These are phyloP conservation scores for Pygocentrus nattereri DNA, from an alignment of 2,797 vertebrate genomes.

Conservation along the genomic window DNA sequence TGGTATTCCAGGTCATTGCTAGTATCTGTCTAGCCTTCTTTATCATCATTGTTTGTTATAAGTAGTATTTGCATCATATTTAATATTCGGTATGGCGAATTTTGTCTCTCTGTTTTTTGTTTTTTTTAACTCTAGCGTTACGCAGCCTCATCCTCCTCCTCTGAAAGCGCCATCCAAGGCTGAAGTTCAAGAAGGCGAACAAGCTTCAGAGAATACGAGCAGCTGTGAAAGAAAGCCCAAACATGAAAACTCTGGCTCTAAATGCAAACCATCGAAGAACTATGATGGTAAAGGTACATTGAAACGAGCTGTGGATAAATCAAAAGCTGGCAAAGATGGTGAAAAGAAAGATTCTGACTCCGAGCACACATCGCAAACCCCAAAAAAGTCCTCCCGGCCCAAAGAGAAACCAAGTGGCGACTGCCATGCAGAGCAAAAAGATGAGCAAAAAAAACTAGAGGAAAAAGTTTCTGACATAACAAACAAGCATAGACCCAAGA, in stretches of 20 bases:
- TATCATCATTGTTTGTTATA: too few species aligned
- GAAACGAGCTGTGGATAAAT: conserved; percentile 44
- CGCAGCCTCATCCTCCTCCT: neutral
- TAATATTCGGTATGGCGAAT: neutral
- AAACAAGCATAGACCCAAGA: neutral
- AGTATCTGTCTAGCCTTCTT: too few species aligned
- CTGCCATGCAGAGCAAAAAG: neutral
- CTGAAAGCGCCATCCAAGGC: conserved; percentile 26
- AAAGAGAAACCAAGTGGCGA: neutral
- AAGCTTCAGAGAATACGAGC: conserved; percentile 33
- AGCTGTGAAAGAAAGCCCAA: conserved; percentile 41
- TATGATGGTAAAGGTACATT: conserved; percentile 50
- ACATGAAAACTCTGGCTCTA: conserved; percentile 5
- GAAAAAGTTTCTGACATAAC: conserved; percentile 23
- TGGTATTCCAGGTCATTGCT: too few species aligned
- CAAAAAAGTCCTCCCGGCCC: conserved; percentile 24
- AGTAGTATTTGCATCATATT: neutral
- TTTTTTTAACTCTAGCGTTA: conserved; percentile 30
- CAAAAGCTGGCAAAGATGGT: conserved; percentile 41
- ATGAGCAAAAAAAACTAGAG: conserved; percentile 43
- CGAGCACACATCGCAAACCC: conserved; percentile 30
- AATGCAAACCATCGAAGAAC: conserved; percentile 48
- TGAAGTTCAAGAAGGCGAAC: conserved; percentile 43
- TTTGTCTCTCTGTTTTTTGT: neutral
- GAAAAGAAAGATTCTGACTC: conserved; percentile 40